Evolutionary conservation across 2,888 invertebrate species (phyloP).

Genomic region (Drosophila quasianomalipes): DNA sequence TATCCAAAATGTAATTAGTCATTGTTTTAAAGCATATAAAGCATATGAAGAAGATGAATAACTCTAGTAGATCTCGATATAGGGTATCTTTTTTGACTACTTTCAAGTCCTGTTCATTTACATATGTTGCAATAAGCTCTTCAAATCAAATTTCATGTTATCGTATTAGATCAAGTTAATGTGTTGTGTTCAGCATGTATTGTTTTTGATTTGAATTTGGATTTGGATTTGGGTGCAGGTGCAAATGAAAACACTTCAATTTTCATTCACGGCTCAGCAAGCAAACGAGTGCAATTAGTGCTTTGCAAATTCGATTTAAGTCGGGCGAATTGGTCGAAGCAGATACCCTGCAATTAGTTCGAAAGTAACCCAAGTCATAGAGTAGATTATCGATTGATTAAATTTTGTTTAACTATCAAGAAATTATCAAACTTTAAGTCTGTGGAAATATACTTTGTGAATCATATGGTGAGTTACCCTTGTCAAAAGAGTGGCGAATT

Average conservation of each 20-base stretch:
- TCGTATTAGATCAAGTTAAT: not conserved
- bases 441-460: not conserved
- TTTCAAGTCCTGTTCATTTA: not conserved
- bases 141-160: not conserved
- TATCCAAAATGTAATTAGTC: not conserved
- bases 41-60: not conserved
- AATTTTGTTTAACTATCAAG: not conserved
- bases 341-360: not conserved
- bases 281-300: not conserved
- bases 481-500: not conserved
- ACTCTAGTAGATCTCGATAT: not conserved
- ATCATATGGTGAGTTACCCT: not conserved
- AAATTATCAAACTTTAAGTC: not conserved
- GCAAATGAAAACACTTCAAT: not conserved
- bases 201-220: not conserved
- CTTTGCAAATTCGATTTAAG: not conserved
- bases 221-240: not conserved
- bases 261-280: not conserved
- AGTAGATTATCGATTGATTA: not conserved
- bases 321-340: not conserved
- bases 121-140: not conserved
- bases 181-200: not conserved
- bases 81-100: not conserved
- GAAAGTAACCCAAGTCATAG: not conserved
- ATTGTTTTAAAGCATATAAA: not conserved